Evolutionary conservation across 2,113 vertebrate species (phyloP).

Genomic region (Cynoglossus semilaevis): DNA sequence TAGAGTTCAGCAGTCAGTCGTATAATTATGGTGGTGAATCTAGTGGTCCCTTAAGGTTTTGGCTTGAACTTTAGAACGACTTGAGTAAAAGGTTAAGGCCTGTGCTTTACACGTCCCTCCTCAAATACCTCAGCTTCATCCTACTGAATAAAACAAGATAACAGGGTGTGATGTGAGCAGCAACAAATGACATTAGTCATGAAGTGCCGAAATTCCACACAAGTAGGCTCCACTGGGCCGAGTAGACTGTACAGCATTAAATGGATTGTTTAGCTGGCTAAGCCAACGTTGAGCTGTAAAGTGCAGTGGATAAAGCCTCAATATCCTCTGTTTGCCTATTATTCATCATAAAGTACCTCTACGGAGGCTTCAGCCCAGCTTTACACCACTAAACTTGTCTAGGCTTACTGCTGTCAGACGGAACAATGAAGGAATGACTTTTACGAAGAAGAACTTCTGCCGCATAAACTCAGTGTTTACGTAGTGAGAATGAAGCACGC

Average conservation of each 20-base stretch:
- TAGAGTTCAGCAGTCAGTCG: too few species aligned
- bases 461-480: too few species aligned
- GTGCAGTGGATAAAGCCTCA: conserved; percentile 36
- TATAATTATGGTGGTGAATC: too few species aligned
- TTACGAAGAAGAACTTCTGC: too few species aligned
- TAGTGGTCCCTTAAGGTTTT: too few species aligned
- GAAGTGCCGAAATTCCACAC: conserved; percentile 30
- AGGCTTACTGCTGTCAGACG: conserved; percentile 6
- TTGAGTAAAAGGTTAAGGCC: too few species aligned
- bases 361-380: conserved; percentile 21
- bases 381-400: conserved; percentile 6
- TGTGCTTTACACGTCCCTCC: too few species aligned
- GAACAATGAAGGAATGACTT: background rate
- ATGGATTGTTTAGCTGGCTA: conserved; percentile 51
- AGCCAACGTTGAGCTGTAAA: conserved; percentile 49
- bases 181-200: conserved; percentile 54
- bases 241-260: conserved; percentile 30
- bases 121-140: conserved; percentile 11
- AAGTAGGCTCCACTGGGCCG: conserved; percentile 41
- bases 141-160: conserved; percentile 14
- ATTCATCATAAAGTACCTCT: conserved; percentile 39
- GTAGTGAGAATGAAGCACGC: too few species aligned
- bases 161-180: conserved; percentile 33
- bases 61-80: too few species aligned
- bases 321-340: conserved; percentile 42